Conservation (phyloP, 2,888 invertebrate species). For the Drosophila atroscutellata region DNA sequence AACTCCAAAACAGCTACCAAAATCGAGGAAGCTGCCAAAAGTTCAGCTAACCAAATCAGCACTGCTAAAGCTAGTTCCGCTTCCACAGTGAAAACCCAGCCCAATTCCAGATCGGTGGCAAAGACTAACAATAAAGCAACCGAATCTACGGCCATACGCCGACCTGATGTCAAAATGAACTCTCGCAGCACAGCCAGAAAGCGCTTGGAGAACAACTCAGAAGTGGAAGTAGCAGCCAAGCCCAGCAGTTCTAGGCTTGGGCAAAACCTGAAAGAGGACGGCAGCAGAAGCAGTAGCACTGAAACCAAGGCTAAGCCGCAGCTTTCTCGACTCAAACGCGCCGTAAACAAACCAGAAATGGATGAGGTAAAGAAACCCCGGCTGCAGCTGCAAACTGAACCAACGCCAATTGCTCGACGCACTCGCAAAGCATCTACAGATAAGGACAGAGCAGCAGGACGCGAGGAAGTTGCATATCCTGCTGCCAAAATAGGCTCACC, state of each 20-base stretch:
- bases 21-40: conserved; percentile 13
- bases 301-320: conserved; percentile 32
- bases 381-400: background rate
- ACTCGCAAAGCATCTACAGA: conserved; percentile 58
- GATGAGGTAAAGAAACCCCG: conserved; percentile 45
- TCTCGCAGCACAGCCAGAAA: conserved; percentile 11
- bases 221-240: conserved; percentile 7
- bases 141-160: background rate
- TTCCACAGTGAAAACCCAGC: conserved; percentile 4
- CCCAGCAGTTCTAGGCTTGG: conserved; percentile 14
- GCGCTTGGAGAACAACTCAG: background rate
- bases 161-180: background rate
- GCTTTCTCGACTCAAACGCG: conserved; percentile 46
- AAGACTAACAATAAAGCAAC: background rate
- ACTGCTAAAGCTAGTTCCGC: background rate
- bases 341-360: background rate
- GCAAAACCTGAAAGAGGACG: background rate
- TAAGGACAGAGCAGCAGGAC: background rate
- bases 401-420: conserved; percentile 65
- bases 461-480: conserved; percentile 17
- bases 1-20: conserved; percentile 4
- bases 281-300: background rate
- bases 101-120: background rate
- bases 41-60: background rate
- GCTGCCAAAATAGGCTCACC: conserved; percentile 59